These are phyloP conservation scores for Struthidea cinerea DNA, from an alignment of 2,113 vertebrate species.

Conservation along the genomic window DNA sequence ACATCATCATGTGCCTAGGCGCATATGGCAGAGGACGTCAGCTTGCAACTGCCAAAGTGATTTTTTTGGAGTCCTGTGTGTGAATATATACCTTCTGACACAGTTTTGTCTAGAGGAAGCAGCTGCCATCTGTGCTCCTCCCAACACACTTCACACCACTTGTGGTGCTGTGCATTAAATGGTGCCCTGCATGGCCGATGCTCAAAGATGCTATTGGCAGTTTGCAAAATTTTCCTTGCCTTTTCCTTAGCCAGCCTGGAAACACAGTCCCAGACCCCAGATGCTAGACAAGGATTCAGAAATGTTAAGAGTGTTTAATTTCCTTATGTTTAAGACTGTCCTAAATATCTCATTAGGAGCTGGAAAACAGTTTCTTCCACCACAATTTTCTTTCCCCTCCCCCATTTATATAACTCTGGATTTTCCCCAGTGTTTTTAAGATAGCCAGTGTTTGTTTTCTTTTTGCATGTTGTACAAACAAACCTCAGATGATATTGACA, in stretches of 20 bases:
- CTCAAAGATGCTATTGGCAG: not conserved
- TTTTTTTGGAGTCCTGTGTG: not conserved
- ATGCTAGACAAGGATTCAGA: not conserved
- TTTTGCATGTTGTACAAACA: constrained; percentile 34
- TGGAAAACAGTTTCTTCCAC: not conserved
- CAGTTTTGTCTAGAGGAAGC: not conserved
- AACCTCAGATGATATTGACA: constrained; percentile 24
- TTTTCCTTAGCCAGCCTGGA: not conserved
- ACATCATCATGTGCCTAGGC: not conserved
- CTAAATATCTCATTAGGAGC: not conserved
- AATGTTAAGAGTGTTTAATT: not conserved
- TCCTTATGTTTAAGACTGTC: not conserved
- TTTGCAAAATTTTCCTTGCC: not conserved
- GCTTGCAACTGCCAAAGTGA: not conserved
- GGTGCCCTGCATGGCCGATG: not conserved
- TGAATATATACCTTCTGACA: not conserved
- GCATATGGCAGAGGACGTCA: not conserved
- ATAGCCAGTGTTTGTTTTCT: constrained; percentile 36
- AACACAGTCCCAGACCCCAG: not conserved
- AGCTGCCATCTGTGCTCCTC: not conserved
- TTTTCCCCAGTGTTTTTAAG: constrained; percentile 26
- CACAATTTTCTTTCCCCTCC: not conserved
- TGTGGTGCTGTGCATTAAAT: not conserved
- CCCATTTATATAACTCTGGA: constrained; percentile 19
- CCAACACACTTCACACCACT: not conserved